These are phyloP conservation scores for Drosophila guanche DNA, from an alignment of 1,140 invertebrate genomes.

Conservation along the genomic window DNA sequence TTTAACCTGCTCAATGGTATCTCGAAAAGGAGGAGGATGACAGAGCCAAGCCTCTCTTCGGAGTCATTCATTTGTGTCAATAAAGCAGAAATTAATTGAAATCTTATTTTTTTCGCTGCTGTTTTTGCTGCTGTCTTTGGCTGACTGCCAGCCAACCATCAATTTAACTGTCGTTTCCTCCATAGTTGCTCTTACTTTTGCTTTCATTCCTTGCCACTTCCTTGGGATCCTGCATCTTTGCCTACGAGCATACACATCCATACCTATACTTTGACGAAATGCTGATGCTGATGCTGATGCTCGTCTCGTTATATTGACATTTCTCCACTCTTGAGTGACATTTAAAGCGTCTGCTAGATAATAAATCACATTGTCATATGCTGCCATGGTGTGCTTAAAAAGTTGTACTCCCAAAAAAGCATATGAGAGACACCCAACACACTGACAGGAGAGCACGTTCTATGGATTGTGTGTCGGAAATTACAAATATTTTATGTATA, in stretches of 20 bases:
- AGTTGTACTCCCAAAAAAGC: constrained; percentile 34
- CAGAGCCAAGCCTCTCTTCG: constrained; percentile 11
- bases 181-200: constrained; percentile 36
- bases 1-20: not conserved
- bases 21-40: not conserved
- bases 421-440: constrained; percentile 25
- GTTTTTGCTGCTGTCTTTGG: constrained; percentile 19
- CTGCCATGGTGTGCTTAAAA: constrained; percentile 52
- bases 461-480: constrained; percentile 61
- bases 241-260: constrained; percentile 16
- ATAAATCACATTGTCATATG: constrained; percentile 77
- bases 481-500: constrained; percentile 57
- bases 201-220: constrained; percentile 18
- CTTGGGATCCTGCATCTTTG: constrained; percentile 37
- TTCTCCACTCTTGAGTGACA: constrained; percentile 66
- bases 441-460: constrained; percentile 35
- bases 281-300: constrained; percentile 66
- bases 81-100: constrained; percentile 77
- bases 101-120: constrained; percentile 43
- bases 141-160: constrained; percentile 63
- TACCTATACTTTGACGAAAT: constrained; percentile 23
- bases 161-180: constrained; percentile 58
- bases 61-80: constrained; percentile 68
- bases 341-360: constrained; percentile 74
- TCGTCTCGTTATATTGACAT: constrained; percentile 71